phyloP scores from a whole-genome alignment of 2,888 invertebrate genomes.

The Euphydryas editha region DNA sequence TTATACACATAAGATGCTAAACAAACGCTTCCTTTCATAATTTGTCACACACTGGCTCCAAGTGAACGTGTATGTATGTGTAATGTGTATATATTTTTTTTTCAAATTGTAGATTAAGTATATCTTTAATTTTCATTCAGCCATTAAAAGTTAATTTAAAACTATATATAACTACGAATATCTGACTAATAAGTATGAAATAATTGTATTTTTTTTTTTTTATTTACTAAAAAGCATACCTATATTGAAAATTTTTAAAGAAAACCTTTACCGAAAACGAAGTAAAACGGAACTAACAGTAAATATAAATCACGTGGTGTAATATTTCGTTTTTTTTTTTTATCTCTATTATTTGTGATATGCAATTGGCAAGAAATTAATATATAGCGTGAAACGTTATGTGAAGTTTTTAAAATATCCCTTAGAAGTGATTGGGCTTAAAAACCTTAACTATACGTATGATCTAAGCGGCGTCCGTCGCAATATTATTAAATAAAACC shows the following conservation, averaged over 20 bases:
- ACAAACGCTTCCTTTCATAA: not conserved
- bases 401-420: not conserved
- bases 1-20: not conserved
- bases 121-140: not conserved
- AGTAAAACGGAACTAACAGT: no score
- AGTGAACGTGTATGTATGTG: not conserved
- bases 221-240: not conserved
- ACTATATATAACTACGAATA: not conserved
- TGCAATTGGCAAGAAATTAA: not conserved
- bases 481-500: constrained; percentile 59
- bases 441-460: not conserved
- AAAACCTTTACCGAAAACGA: no score
- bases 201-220: not conserved
- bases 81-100: not conserved
- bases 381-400: not conserved
- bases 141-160: not conserved
- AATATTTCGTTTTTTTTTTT: not conserved
- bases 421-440: not conserved
- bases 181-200: not conserved
- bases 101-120: not conserved
- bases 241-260: no score
- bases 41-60: not conserved
- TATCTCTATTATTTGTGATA: not conserved
- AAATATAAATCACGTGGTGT: no score
- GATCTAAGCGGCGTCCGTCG: constrained; percentile 16